phyloP scores from a whole-genome alignment of 1,140 invertebrate species.

The Caenorhabditis tropicalis region DNA sequence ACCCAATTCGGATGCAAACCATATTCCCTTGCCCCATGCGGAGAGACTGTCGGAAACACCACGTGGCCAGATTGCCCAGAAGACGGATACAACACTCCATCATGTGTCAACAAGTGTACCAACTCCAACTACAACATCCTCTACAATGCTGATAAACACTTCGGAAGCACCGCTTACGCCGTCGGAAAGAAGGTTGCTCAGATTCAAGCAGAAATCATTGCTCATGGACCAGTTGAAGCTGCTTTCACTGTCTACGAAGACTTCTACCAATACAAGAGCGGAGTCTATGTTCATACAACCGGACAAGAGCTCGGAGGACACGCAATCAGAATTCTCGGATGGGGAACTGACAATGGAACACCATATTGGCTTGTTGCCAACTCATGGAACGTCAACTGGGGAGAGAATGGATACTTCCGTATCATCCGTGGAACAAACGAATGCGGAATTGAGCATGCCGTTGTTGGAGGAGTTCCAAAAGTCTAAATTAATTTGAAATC shows the following conservation, averaged over 20 bases:
- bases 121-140: neutral
- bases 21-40: conserved; percentile 39
- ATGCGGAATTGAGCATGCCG: conserved; percentile 84
- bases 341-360: conserved; percentile 81
- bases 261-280: conserved; percentile 43
- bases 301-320: conserved; percentile 84
- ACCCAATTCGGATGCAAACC: conserved; percentile 79
- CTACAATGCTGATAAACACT: conserved; percentile 29
- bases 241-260: conserved; percentile 46
- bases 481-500: neutral
- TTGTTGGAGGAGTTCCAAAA: conserved; percentile 81
- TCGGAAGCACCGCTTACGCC: conserved; percentile 15
- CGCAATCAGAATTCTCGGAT: conserved; percentile 87
- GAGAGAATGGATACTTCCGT: conserved; percentile 79
- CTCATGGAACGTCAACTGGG: conserved; percentile 73
- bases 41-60: conserved; percentile 28
- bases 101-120: conserved; percentile 26
- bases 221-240: conserved; percentile 39
- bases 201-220: conserved; percentile 37
- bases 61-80: conserved; percentile 22
- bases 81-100: conserved; percentile 24
- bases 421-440: conserved; percentile 84
- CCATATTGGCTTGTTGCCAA: conserved; percentile 91
- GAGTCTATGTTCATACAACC: conserved; percentile 75
- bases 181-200: conserved; percentile 35